Conservation (phyloP, 2,888 invertebrate species). For the Diadromus collaris region DNA sequence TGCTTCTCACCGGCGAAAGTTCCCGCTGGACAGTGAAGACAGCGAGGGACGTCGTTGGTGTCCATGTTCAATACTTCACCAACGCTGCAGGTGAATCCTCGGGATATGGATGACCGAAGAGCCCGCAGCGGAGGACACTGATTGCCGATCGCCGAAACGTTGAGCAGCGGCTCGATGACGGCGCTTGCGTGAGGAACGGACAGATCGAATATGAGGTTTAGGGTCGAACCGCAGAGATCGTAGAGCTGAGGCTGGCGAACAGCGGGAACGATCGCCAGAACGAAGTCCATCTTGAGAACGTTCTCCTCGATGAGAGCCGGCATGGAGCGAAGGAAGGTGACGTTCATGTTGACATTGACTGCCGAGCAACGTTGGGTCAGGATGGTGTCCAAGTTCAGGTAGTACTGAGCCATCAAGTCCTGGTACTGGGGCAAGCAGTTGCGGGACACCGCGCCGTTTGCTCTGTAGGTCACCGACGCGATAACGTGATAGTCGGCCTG, state of each 20-base stretch:
- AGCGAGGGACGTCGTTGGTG: constrained; percentile 94
- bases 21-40: constrained; percentile 98
- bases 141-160: constrained; percentile 94
- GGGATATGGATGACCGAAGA: constrained; percentile 89
- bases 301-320: constrained; percentile 93
- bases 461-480: constrained; percentile 92
- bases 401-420: constrained; percentile 91
- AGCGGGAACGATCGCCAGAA: constrained; percentile 92
- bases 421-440: constrained; percentile 93
- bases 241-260: constrained; percentile 95
- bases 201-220: constrained; percentile 96
- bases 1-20: constrained; percentile 95
- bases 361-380: constrained; percentile 96
- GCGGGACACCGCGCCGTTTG: constrained; percentile 93
- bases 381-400: constrained; percentile 88
- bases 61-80: constrained; percentile 98
- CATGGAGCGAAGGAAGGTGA: constrained; percentile 91
- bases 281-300: constrained; percentile 94
- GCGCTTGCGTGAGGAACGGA: constrained; percentile 96
- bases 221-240: constrained; percentile 96
- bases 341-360: constrained; percentile 96
- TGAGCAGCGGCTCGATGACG: constrained; percentile 93
- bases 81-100: constrained; percentile 96
- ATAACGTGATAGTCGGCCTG: constrained; percentile 97
- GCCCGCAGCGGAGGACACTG: constrained; percentile 96